A percentile compares a stretch with the other conserved stretches of the same genome.
phyloP scores from a whole-genome alignment of 2,888 invertebrate species.

The Pristionchus fissidentatus region DNA sequence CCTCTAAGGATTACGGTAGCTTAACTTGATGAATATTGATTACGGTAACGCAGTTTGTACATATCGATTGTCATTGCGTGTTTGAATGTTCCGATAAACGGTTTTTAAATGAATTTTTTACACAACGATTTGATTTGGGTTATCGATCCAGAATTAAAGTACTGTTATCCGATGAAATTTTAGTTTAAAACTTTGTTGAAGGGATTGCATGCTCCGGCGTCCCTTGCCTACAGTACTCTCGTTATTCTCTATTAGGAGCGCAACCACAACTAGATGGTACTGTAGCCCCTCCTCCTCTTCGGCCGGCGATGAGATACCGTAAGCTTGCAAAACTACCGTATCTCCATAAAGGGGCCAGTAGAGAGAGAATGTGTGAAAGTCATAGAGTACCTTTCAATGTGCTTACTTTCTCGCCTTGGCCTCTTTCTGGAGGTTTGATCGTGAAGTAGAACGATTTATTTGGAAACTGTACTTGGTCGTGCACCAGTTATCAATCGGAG shows the following conservation, averaged over 20 bases:
- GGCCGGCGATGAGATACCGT: background rate
- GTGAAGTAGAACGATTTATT: no score
- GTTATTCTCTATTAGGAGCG: slow-evolving; percentile 8
- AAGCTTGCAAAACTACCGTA: no score
- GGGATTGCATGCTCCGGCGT: slow-evolving; percentile 21
- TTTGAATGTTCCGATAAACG: slow-evolving; percentile 12
- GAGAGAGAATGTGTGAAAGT: no score
- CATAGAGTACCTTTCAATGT: no score
- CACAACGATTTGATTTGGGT: background rate
- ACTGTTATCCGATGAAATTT: background rate
- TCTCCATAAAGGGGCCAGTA: no score
- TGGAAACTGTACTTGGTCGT: no score
- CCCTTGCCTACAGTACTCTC: slow-evolving; percentile 22
- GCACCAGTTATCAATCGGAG: background rate
- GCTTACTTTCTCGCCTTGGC: no score
- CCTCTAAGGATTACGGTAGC: background rate
- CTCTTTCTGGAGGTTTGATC: no score
- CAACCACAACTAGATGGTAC: background rate
- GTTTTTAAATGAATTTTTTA: background rate
- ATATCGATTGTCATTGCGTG: slow-evolving; percentile 13
- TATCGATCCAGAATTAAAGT: background rate
- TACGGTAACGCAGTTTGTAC: slow-evolving; percentile 1
- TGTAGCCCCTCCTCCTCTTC: background rate
- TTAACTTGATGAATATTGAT: no score
- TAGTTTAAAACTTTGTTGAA: background rate